Evolutionary conservation across 2,888 invertebrate genomes (phyloP).

Genomic region (Drosophila borealis): DNA sequence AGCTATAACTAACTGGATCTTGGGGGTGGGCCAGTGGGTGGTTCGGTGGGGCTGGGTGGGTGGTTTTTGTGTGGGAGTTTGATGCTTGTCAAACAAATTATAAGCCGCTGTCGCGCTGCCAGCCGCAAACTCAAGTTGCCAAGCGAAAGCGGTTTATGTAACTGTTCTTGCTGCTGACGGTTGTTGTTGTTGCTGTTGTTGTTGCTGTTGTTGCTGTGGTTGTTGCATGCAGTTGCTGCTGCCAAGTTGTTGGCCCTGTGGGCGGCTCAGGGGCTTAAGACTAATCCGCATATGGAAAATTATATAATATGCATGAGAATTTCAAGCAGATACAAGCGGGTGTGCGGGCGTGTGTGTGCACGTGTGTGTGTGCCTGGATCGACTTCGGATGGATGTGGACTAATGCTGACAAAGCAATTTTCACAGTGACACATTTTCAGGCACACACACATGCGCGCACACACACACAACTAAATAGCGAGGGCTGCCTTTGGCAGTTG

Average conservation of each 20-base stretch:
- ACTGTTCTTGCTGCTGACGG: slow-evolving; percentile 21
- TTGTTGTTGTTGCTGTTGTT: slow-evolving; percentile 10
- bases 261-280: slow-evolving; percentile 55
- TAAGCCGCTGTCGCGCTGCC: slow-evolving; percentile 60
- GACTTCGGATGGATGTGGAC: slow-evolving; percentile 36
- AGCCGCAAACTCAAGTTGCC: slow-evolving; percentile 62
- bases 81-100: slow-evolving; percentile 79
- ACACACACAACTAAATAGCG: slow-evolving; percentile 1
- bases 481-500: neutral
- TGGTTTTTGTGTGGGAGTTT: slow-evolving; percentile 28
- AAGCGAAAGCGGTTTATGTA: slow-evolving; percentile 71
- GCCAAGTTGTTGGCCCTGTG: slow-evolving; percentile 47
- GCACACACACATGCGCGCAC: slow-evolving; percentile 1
- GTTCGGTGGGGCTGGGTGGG: neutral
- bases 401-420: slow-evolving; percentile 68
- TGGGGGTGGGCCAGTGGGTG: neutral
- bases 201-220: slow-evolving; percentile 1
- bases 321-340: slow-evolving; percentile 1
- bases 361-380: slow-evolving; percentile 18
- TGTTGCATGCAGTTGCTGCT: slow-evolving; percentile 36
- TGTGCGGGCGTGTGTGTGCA: neutral
- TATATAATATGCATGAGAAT: slow-evolving; percentile 69
- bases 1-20: slow-evolving; percentile 8
- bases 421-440: slow-evolving; percentile 62
- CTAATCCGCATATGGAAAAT: slow-evolving; percentile 79